Evolutionary conservation across 2,888 invertebrate genomes (phyloP), one percentile per base, ranked within the genome.

Genomic region (Yponomeuta cagnagella): DNA sequence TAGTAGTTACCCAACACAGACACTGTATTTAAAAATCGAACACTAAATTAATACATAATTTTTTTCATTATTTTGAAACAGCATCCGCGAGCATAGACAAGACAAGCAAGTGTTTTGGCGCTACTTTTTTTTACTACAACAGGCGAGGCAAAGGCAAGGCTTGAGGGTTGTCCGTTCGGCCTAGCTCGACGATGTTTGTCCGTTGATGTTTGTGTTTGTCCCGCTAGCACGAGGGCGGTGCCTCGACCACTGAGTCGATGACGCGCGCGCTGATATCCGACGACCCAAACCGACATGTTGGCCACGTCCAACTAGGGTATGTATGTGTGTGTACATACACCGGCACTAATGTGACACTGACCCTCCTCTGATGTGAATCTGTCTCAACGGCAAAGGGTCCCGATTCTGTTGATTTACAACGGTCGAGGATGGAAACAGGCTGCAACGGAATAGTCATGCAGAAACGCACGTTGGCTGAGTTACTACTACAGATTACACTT

Each of bases 241-340:
- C 96, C 92, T 96, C 95, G 94, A 96, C 96, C 94, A 97, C 97
- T 93, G 97, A 97, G 93, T 97, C 97, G 93, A 97, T 97, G 97
- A 97, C 97, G 93, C 96, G 97, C 92, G 97, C 97, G 93, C 95
- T 97, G 93, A 97, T 97, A 93, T 96, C 96, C 93, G 97, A 97
- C 93, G 97, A 97, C 94, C 95, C 96, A 93, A 96, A 96, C 93
- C 95, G 95, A 93, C 95, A 96, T 93, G 95, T 96, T 93, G 97
- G 97, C 93, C 97, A 97, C 93, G 97, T 97, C 92, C 97, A 97
- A 93, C 95, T 98, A 93, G 97, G 97, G 97, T 97, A 97, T 94
- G 97, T 97, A 95, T 95, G 81, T 82, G 84, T 85, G 84, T 86
- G 85, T 86, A 88, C 86, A 88, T 85, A 86, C 89, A 80, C 79